Evolutionary conservation across 2,113 vertebrate species (phyloP), one percentile per base, ranked within the genome.

Genomic region (Marmota monax): DNA sequence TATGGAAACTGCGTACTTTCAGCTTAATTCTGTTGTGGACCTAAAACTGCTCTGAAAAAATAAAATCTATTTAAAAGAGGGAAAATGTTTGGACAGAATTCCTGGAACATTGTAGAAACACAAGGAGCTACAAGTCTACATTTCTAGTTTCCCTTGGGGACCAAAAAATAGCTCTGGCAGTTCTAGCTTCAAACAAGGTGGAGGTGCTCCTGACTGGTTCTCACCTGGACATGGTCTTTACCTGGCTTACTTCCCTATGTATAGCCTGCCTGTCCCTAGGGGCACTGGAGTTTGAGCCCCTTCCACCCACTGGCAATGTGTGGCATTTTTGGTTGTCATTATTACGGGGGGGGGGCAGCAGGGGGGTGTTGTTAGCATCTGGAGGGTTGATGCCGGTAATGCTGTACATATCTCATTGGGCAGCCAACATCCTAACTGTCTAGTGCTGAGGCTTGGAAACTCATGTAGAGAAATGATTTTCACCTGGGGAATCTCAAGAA

Each of bases 401-500:
- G 29, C 65, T 69, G 13, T 6, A 27, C 7, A 61, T 77, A 90
- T 90, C 63, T 70, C n/a, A 70, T 39, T 79, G 39, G 22, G 45
- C 7, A 10, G n/a, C 5, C 13, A 27, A 32, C 7, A 61, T 37
- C 20, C 25, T 34, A 39, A 67, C 11, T 82, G 92, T 76, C 16
- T 22, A 13, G 20, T 5, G n/a, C n/a, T 1, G 0, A 37, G 56
- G 39, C 5, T 84, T 11, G 42, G 72, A 78, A 74, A 70, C 34
- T 8, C 6, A 22, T 56, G 25, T 2, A 58, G 48, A 37, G 4
- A 67, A 16, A 25, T 2, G 0, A 22, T 74, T 72, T 78, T 93
- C n/a, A 90, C 48, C 67, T 37, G 79, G 37, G n/a, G 45, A 86
- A 94, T 25, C 85, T 76, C 23, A n/a, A 78, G 77, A 70, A 84